Evolutionary conservation across 2,888 invertebrate genomes (phyloP), one percentile per base, ranked within the genome.

Genomic region (Drosophila demipolita): DNA sequence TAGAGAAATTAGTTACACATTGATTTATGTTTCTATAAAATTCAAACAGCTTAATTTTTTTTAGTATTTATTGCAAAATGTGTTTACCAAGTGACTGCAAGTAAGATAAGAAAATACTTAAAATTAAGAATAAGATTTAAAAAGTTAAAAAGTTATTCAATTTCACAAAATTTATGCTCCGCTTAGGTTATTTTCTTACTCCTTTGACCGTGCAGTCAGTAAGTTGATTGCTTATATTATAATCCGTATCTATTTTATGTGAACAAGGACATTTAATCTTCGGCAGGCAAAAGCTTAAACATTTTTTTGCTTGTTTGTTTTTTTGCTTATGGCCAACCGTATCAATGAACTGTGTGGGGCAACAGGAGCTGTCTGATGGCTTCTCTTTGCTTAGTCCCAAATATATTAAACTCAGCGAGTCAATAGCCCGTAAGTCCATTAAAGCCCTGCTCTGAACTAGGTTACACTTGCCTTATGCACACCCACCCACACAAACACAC

Each of bases 371-470:
- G 57, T 54, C 64, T 26, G 7, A 3, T 55, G 26, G 49, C 54
- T 48, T 57, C 17, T 38, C 65, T 52, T 59, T 60, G 62, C 66
- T 40, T 60, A 54, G 62, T 35, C 59, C 33, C 66, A 57, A 67
- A 76, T 72, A 72, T 83, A 75, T 67, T 67, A 70, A 73, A 72
- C 67, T 77, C 66, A 77, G 59, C 62, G 66, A 84, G 84, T 88
- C 84, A 85, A 88, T 83, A 85, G 89, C 75, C 87, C 75, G 84
- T 83, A 88, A 85, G 89, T 84, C 75, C 78, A 85, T 88, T 87
- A 82, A 79, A 84, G 84, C 78, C 77, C 35, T 68, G 70, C 81
- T 29, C 61, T 32, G 87, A 85, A 85, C 83, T 88, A 79, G 89
- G 85, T 88, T 85, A 82, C 71, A 68, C 68, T 70, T 55, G 36